Conservation (phyloP, 2,797 vertebrate species). For the Tragopan temminckii region DNA sequence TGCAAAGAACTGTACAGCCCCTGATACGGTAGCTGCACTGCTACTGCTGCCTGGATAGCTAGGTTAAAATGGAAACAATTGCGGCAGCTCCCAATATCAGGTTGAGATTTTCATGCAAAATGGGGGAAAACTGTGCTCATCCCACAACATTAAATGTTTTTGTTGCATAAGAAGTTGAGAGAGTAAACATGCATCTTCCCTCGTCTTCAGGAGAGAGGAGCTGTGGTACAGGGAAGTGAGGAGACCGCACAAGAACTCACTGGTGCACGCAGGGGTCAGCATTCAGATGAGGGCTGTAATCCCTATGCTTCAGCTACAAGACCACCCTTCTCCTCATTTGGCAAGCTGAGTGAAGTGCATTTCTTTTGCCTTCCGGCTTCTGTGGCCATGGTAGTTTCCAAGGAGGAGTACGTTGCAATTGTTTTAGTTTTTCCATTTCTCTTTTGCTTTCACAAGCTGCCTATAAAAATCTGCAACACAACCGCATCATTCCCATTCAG, state of each 20-base stretch:
- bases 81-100: accelerated
- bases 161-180: background rate
- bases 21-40: background rate
- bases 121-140: background rate
- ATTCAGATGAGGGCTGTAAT: background rate
- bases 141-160: background rate
- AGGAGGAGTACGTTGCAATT: background rate
- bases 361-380: background rate
- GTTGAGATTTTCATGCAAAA: background rate
- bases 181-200: background rate
- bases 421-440: constrained; percentile 52
- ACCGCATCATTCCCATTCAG: background rate
- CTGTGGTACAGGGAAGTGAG: background rate
- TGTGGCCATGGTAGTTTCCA: constrained; percentile 8
- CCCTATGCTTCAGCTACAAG: background rate
- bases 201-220: background rate
- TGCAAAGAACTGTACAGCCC: background rate
- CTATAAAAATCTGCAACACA: background rate
- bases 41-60: background rate
- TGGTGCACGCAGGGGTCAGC: background rate
- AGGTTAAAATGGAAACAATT: background rate
- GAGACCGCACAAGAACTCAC: background rate
- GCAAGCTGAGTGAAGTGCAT: background rate
- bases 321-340: constrained; percentile 26
- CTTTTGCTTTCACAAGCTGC: constrained; percentile 35